These are phyloP conservation scores for Myotis vivesi DNA, from an alignment of 2,797 vertebrate genomes.

Conservation along the genomic window DNA sequence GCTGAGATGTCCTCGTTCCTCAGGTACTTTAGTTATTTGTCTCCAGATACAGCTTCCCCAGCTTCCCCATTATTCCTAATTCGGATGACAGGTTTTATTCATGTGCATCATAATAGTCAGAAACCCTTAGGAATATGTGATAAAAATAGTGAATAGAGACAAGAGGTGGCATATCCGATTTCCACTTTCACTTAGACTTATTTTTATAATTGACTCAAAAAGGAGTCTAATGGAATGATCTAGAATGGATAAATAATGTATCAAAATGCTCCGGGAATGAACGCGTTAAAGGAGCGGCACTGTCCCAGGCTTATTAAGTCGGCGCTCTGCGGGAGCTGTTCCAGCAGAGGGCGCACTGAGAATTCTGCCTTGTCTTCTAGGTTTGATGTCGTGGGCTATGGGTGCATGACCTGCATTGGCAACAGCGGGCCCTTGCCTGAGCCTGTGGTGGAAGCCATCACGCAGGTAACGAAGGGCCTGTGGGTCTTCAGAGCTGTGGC, in stretches of 20 bases:
- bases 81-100: not conserved
- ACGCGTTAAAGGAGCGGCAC: not conserved
- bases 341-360: not conserved
- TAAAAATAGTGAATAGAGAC: not conserved
- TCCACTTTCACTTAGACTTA: not conserved
- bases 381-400: conserved; percentile 98
- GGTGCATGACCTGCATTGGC: conserved; percentile 99
- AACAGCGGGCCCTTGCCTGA: conserved; percentile 98
- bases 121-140: not conserved
- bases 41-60: not conserved
- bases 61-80: not conserved
- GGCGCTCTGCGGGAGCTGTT: not conserved
- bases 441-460: conserved; percentile 94
- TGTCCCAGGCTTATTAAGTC: not conserved
- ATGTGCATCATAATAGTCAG: not conserved
- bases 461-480: conserved; percentile 86
- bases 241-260: not conserved
- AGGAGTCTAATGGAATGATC: not conserved
- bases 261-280: not conserved
- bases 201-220: not conserved
- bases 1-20: not conserved
- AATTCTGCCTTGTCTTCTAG: conserved; percentile 76
- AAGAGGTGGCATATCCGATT: not conserved
- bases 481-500: not conserved
- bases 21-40: not conserved